Evolutionary conservation across 2,113 vertebrate genomes (phyloP).

Genomic region (Poecilia latipinna): DNA sequence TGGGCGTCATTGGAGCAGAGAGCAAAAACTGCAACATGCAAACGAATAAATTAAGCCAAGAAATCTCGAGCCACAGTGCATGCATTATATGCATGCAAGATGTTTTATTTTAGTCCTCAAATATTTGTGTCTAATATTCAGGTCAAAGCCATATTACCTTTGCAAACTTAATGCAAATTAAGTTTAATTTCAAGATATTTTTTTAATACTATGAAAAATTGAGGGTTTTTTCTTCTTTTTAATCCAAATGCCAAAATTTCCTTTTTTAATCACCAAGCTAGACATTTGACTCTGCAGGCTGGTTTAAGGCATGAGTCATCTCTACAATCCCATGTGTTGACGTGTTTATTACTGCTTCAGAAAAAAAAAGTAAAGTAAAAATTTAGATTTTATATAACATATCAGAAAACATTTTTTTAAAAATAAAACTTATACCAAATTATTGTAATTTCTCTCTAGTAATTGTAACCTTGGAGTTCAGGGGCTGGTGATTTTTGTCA

Average conservation of each 20-base stretch:
- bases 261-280: neutral
- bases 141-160: neutral
- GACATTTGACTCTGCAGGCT: slow-evolving; percentile 5
- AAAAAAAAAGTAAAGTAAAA: neutral
- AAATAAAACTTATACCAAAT: neutral
- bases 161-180: neutral
- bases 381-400: neutral
- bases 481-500: neutral
- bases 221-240: neutral
- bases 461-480: neutral
- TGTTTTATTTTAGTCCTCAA: too few relatives aligned
- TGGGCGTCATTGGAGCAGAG: slow-evolving; percentile 31
- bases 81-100: neutral
- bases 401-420: neutral
- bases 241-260: neutral
- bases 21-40: slow-evolving; percentile 2
- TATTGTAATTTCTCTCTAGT: neutral
- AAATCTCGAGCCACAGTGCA: neutral
- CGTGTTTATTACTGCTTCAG: neutral
- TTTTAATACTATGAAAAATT: neutral
- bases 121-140: neutral
- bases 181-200: neutral
- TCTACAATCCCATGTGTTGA: neutral
- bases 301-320: slow-evolving; percentile 29
- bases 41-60: neutral